Base-by-base conservation (phyloP, 2,113 vertebrate genomes). In the Crotalus tigris region DNA sequence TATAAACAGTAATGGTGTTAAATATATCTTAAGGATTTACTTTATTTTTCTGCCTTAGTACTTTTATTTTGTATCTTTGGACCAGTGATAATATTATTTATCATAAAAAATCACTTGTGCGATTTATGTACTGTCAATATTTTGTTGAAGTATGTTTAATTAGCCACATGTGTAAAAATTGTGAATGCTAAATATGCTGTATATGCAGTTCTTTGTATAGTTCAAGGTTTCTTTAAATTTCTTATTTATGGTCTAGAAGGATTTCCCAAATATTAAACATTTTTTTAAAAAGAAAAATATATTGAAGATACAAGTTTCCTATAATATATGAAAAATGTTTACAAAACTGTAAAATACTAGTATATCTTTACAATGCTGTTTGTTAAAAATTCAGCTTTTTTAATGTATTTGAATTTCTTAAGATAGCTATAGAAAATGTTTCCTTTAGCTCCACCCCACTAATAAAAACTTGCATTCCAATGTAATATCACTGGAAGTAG, bases 41-140 rank as follows among this genome's bases (percentile, higher is more conserved):
- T 92, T 96, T 96, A 94, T 91, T 94, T 94, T 97, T 90, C 96
- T 96, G 94, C 89, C 53, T 94, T 97, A 95, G 93, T 96, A 90
- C 93, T 96, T 19, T 96, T 87, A 93, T 98, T 97, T 97, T 95
- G 96, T 96, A 95, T 95, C 94, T 93, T 69, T 94, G 96, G 97
- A 97, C 97, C 97, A 98, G 95, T 96, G 92, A 89, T 86, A 61
- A 94, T 94, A 93, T 95, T 94, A 94, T 95, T 95, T 97, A 95
- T 95, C 96, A 51, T 49, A 61, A 96, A 96, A 96, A 69, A 92
- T 53, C 5, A 85, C 57, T 92, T 94, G 93, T 94, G 94, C 96
- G 95, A 85, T 95, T 96, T 96, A 91, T 95, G 91, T 96, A 92
- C 93, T 96, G 93, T 95, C 95, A 94, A 57, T 94, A 93, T 59